phyloP scores from a whole-genome alignment of 2,113 vertebrate genomes.

The Lynx canadensis region DNA sequence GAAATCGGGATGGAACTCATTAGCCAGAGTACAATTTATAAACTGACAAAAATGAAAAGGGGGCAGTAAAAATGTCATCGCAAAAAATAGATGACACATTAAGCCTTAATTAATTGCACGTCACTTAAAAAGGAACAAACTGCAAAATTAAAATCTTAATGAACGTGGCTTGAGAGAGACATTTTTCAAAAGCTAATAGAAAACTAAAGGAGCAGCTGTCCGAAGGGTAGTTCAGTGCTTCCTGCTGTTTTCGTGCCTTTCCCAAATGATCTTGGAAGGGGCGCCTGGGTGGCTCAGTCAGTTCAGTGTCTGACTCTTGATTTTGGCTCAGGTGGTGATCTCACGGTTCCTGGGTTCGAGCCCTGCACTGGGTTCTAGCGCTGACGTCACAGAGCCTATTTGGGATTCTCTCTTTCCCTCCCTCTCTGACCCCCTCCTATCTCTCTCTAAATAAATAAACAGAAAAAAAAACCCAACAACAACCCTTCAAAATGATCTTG shows the following conservation, averaged over 20 bases:
- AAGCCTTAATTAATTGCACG: constrained; percentile 79
- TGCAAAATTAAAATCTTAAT: constrained; percentile 77
- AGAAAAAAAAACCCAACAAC: too few relatives aligned
- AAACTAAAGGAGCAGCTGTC: constrained; percentile 38
- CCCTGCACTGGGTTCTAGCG: too few relatives aligned
- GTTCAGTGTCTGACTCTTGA: too few relatives aligned
- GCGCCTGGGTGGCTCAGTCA: too few relatives aligned
- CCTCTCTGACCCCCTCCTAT: too few relatives aligned
- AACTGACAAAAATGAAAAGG: constrained; percentile 60
- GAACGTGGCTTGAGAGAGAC: constrained; percentile 61
- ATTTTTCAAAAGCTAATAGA: constrained; percentile 66
- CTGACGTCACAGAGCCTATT: too few relatives aligned
- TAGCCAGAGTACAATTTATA: constrained; percentile 72
- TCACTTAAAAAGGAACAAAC: constrained; percentile 76
- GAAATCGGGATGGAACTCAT: constrained; percentile 66
- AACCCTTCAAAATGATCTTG: background rate
- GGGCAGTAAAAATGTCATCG: constrained; percentile 75
- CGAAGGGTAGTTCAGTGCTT: background rate
- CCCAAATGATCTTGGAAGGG: background rate
- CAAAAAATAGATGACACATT: constrained; percentile 80
- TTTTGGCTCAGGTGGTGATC: too few relatives aligned
- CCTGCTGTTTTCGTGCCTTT: background rate
- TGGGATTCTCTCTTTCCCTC: too few relatives aligned
- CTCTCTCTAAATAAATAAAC: too few relatives aligned
- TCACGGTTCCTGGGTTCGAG: too few relatives aligned